Conservation (phyloP, 2,113 vertebrate species). For the Callopanchax toddi region DNA sequence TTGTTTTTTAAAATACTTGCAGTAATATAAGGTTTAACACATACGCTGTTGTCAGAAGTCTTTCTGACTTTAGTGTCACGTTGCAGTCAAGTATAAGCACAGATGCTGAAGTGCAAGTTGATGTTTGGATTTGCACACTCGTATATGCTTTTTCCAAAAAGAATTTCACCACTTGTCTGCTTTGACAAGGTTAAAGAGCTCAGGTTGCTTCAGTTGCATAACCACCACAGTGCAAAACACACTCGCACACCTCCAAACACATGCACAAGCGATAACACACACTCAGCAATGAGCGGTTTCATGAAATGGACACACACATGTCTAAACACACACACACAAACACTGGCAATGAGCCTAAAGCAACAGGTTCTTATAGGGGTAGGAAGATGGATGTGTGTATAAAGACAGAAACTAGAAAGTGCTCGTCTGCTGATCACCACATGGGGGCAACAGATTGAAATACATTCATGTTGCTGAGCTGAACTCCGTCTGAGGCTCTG, state of each 20-base stretch:
- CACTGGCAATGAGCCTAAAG: constrained; percentile 39
- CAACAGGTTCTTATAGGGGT: constrained; percentile 26
- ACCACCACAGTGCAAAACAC: constrained; percentile 8
- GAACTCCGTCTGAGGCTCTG: constrained; percentile 29
- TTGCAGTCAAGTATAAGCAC: constrained; percentile 2
- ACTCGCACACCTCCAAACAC: constrained; percentile 16
- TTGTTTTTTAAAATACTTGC: constrained; percentile 4
- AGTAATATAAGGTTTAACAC: constrained; percentile 24
- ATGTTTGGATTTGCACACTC: constrained; percentile 1
- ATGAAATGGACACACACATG: constrained; percentile 7
- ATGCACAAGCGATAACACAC: neutral
- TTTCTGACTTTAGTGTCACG: neutral
- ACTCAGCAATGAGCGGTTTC: constrained; percentile 6
- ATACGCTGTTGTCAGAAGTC: constrained; percentile 1
- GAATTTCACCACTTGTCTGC: constrained; percentile 10
- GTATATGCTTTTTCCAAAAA: constrained; percentile 8
- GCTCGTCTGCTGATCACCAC: constrained; percentile 51
- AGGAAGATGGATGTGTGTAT: constrained; percentile 34
- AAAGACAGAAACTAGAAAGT: constrained; percentile 13
- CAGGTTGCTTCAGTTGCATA: constrained; percentile 52
- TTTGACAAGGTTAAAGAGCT: constrained; percentile 25
- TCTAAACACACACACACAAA: constrained; percentile 14
- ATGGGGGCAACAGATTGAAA: constrained; percentile 70
- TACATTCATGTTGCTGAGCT: constrained; percentile 23
- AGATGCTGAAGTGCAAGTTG: constrained; percentile 4